These are phyloP conservation scores for Bombus consobrinus DNA, from an alignment of 1,140 invertebrate genomes.

Conservation along the genomic window DNA sequence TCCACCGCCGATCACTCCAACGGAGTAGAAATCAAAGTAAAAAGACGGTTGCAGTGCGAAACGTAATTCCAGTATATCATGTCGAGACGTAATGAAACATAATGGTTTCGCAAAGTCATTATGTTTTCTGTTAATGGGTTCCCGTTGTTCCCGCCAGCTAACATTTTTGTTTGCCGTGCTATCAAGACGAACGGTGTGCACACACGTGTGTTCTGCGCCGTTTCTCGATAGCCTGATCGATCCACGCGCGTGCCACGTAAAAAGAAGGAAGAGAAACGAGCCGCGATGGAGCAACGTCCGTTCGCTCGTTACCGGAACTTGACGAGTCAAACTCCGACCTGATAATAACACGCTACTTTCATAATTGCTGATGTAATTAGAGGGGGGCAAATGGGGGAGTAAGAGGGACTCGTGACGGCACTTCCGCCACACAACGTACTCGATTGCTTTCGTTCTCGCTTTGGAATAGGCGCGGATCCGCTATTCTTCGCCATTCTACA, in stretches of 20 bases:
- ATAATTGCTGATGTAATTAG: slow-evolving; percentile 66
- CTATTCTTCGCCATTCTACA: not conserved
- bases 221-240: slow-evolving; percentile 1
- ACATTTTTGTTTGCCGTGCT: not conserved
- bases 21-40: not conserved
- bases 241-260: slow-evolving; percentile 9
- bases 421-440: slow-evolving; percentile 38
- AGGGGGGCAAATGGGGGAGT: slow-evolving; percentile 40
- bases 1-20: not conserved
- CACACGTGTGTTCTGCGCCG: not conserved
- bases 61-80: not conserved
- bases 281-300: slow-evolving; percentile 53
- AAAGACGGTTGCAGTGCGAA: not conserved
- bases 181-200: not conserved
- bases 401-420: slow-evolving; percentile 35
- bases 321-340: slow-evolving; percentile 49
- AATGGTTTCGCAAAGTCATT: not conserved
- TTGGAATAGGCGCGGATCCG: not conserved
- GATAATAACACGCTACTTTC: slow-evolving; percentile 63
- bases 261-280: slow-evolving; percentile 26
- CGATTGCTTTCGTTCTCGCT: slow-evolving; percentile 13
- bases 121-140: not conserved
- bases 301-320: slow-evolving; percentile 51
- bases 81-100: too few relatives aligned
- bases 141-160: not conserved